Evolutionary conservation across 2,888 invertebrate genomes (phyloP).

Genomic region (Drosophila koepferae): DNA sequence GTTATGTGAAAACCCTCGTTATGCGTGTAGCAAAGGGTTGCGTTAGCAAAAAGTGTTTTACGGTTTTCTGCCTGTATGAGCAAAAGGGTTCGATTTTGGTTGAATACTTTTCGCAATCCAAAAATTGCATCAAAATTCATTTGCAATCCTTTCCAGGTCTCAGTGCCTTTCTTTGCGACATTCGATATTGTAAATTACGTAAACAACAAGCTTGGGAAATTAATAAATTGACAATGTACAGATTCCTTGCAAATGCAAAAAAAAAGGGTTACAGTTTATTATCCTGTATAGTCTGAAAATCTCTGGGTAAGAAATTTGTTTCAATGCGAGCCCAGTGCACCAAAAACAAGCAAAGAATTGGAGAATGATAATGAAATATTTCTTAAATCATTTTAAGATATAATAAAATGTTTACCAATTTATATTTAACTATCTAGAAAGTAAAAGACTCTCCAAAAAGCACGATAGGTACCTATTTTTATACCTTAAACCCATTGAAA

Average conservation of each 20-base stretch:
- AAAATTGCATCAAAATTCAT: conserved; percentile 55
- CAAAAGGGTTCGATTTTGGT: conserved; percentile 52
- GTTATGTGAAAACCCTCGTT: conserved; percentile 65
- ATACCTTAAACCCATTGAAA: too few species aligned
- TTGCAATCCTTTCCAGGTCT: conserved; percentile 58
- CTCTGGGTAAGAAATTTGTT: conserved; percentile 21
- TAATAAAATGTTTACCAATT: too few species aligned
- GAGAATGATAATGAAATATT: too few species aligned
- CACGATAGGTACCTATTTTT: too few species aligned
- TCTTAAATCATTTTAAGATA: too few species aligned
- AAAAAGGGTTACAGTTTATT: conserved; percentile 59
- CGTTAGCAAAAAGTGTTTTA: conserved; percentile 60
- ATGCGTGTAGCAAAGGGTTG: conserved; percentile 61
- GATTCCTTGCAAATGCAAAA: conserved; percentile 7
- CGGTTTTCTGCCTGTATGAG: conserved; percentile 70
- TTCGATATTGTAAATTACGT: conserved; percentile 75
- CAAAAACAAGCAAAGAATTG: too few species aligned
- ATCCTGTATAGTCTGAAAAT: conserved; percentile 4
- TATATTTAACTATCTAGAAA: too few species aligned
- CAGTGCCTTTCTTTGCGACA: conserved; percentile 59
- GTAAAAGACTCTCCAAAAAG: too few species aligned
- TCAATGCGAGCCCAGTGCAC: too few species aligned
- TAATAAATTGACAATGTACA: conserved; percentile 58
- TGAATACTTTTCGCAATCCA: conserved; percentile 16
- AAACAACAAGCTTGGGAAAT: conserved; percentile 74